phyloP scores from a whole-genome alignment of 2,113 vertebrate species.

The Gopherus flavomarginatus region DNA sequence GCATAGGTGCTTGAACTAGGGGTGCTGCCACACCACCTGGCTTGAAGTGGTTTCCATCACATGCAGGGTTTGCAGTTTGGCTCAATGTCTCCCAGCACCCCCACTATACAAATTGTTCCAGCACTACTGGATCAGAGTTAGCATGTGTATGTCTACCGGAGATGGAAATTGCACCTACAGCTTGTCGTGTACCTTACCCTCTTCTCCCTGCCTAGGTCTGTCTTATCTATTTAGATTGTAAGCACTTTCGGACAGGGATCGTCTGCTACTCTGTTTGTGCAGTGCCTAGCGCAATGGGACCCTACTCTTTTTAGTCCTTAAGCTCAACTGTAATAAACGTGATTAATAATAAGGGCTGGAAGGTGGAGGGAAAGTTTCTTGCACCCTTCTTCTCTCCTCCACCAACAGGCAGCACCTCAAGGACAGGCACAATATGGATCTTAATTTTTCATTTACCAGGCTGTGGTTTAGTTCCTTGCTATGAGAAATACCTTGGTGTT shows the following conservation, averaged over 20 bases:
- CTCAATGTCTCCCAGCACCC: no score
- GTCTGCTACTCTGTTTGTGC: not conserved
- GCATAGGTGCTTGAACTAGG: no score
- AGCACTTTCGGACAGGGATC: not conserved
- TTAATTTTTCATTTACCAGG: not conserved
- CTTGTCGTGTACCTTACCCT: not conserved
- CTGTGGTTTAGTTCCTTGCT: fast-evolving
- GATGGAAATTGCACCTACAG: not conserved
- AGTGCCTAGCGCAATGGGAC: not conserved
- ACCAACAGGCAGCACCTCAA: not conserved
- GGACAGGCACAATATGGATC: not conserved
- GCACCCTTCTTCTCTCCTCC: not conserved
- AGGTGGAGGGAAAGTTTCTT: not conserved
- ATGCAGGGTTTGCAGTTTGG: no score
- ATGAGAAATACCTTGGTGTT: fast-evolving
- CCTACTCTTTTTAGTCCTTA: not conserved
- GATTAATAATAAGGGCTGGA: not conserved
- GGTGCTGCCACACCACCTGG: no score
- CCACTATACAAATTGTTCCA: no score
- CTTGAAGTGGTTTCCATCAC: no score
- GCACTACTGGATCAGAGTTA: not conserved
- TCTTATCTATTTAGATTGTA: not conserved
- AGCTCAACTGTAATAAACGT: not conserved
- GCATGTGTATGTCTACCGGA: not conserved
- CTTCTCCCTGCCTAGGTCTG: not conserved